Percentiles rank a stretch among this genome's conserved stretches.
phyloP scores from a whole-genome alignment of 2,113 vertebrate species.

The Daboia siamensis region DNA sequence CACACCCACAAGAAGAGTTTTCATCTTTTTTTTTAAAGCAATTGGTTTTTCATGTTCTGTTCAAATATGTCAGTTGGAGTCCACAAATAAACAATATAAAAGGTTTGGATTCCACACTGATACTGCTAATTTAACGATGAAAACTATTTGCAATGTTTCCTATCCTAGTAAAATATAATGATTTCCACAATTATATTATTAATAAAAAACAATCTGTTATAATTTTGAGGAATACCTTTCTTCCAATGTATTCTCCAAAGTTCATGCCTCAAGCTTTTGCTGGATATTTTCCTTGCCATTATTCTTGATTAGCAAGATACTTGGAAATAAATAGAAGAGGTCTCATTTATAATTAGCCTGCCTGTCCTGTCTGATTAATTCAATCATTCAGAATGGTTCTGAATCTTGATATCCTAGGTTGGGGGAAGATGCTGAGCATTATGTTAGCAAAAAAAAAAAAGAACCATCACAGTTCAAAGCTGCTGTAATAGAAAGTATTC shows the following conservation, averaged over 20 bases:
- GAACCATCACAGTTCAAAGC: background rate
- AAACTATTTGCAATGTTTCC: background rate
- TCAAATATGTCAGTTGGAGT: background rate
- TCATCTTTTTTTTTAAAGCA: background rate
- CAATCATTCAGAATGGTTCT: constrained; percentile 24
- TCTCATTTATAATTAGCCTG: constrained; percentile 32
- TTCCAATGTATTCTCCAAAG: background rate
- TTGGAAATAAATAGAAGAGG: constrained; percentile 24
- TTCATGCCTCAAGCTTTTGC: background rate
- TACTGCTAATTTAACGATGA: constrained; percentile 12
- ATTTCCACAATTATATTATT: background rate
- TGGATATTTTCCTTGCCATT: constrained; percentile 13
- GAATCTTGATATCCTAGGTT: constrained; percentile 16
- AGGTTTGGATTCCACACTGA: background rate
- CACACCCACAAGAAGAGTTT: background rate
- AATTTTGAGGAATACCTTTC: background rate
- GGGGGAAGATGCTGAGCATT: background rate
- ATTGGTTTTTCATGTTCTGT: background rate
- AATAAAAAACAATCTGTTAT: background rate
- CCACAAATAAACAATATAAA: background rate
- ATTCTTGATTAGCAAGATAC: constrained; percentile 26
- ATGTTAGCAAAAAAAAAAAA: background rate
- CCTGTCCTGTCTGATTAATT: constrained; percentile 28
- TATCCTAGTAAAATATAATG: background rate
- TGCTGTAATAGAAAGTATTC: background rate